Evolutionary conservation across 2,888 invertebrate species (phyloP), one percentile per base, ranked within the genome.

Genomic region (Notodonta dromedarius): DNA sequence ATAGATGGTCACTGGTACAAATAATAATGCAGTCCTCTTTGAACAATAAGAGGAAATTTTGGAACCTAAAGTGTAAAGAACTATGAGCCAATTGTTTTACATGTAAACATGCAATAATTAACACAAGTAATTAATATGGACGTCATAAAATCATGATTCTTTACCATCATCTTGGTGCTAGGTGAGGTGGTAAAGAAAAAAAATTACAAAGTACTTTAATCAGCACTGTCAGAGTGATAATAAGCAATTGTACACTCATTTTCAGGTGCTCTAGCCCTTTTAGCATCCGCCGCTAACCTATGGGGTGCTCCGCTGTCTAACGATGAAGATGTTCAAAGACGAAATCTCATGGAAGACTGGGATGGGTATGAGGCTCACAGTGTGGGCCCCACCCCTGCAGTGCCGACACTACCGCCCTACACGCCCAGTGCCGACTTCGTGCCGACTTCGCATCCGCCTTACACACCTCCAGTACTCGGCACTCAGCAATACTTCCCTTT

Each of bases 211-310:
- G 4, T 42, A 42, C 12, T 11, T 12, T 11, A 11, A 42, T 11
- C 9, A 42, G 9, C 42, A 42, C 7, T 42, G 42, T 42, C 4
- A 4, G 9, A 11, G 5, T 46, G 46, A 46, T 46, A 46, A 46
- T 46, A 46, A 24, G 24, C 1, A 2, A 24, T 24, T 0, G 0
- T 6, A 6, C 7, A n/a, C n/a, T n/a, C 11, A n/a, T n/a, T 46
- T 53, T 93, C 94, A 94, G 96, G 96, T 76, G 95, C 95, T 53
- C 87, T 96, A 56, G 94, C 96, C 51, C 90, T 96, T 57, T 81
- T 96, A 72, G 96, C 96, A 7, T 95, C 96, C 13, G 96, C 96
- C 24, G 95, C 95, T 70, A 96, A 95, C 76, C 87, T 96, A 54
- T 94, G 96, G 85, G 93, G 95, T 68, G 94, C 94, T 65, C 94